phyloP scores from a whole-genome alignment of 2,888 invertebrate genomes.

The Magallana nippona region DNA sequence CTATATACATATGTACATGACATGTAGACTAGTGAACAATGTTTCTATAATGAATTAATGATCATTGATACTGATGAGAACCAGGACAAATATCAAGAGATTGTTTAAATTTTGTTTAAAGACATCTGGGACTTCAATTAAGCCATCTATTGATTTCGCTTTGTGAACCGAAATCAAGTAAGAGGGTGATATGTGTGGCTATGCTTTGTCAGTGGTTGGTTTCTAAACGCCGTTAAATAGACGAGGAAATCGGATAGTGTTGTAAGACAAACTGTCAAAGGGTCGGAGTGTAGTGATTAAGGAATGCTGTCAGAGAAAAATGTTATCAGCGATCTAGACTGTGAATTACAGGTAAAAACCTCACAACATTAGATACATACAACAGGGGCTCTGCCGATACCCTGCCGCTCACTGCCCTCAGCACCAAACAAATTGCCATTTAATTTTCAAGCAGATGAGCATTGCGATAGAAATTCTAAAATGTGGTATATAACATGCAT shows the following conservation, averaged over 20 bases:
- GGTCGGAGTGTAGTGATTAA: background rate
- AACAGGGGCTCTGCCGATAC: background rate
- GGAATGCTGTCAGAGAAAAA: constrained; percentile 4
- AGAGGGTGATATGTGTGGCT: background rate
- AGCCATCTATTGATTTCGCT: no score
- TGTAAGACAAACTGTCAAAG: background rate
- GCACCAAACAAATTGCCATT: background rate
- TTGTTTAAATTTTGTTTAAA: no score
- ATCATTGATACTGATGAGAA: no score
- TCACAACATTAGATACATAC: background rate
- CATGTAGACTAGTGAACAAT: no score
- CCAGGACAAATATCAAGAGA: background rate
- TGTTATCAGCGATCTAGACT: constrained; percentile 21
- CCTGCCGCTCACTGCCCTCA: background rate
- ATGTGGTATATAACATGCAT: background rate
- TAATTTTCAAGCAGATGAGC: background rate
- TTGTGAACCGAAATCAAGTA: no score
- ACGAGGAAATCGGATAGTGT: constrained; percentile 3
- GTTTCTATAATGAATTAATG: no score
- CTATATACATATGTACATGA: no score
- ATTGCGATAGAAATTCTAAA: background rate
- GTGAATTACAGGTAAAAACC: constrained; percentile 29
- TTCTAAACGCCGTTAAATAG: background rate
- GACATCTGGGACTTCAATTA: no score
- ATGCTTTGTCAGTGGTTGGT: background rate